A percentile compares a stretch with the other conserved stretches of the same genome.
Conservation (phyloP, 2,113 vertebrate species). For the Chaetodon auriga region DNA sequence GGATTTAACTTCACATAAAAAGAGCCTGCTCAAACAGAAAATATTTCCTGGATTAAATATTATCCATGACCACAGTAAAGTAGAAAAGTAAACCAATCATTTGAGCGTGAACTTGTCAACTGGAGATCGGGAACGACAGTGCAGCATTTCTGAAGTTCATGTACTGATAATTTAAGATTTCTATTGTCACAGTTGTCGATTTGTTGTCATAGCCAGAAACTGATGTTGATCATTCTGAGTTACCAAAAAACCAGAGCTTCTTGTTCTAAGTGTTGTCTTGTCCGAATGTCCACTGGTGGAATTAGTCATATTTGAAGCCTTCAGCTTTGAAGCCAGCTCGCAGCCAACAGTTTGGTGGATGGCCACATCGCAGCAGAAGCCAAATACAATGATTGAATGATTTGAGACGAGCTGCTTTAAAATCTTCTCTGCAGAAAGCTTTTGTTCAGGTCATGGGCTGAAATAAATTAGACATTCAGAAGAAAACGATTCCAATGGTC, state of each 20-base stretch:
- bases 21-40: background rate
- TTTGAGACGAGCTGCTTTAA: constrained; percentile 2
- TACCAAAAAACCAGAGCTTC: background rate
- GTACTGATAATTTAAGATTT: background rate
- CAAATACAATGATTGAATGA: background rate
- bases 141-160: background rate
- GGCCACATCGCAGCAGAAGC: background rate
- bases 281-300: background rate
- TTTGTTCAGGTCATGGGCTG: background rate
- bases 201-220: background rate
- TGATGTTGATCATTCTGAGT: background rate
- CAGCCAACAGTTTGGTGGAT: constrained; percentile 6
- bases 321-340: background rate
- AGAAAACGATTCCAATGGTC: background rate
- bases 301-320: background rate
- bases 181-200: background rate
- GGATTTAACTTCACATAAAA: background rate
- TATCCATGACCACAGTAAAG: background rate
- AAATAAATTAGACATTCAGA: background rate
- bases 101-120: background rate
- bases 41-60: background rate
- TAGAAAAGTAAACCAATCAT: background rate
- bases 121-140: background rate
- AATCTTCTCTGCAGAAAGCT: background rate
- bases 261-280: background rate